A percentile compares a stretch with the other conserved stretches of the same genome.
These are phyloP conservation scores for Cordilura impudica DNA, from an alignment of 2,888 invertebrate genomes.

Conservation along the genomic window DNA sequence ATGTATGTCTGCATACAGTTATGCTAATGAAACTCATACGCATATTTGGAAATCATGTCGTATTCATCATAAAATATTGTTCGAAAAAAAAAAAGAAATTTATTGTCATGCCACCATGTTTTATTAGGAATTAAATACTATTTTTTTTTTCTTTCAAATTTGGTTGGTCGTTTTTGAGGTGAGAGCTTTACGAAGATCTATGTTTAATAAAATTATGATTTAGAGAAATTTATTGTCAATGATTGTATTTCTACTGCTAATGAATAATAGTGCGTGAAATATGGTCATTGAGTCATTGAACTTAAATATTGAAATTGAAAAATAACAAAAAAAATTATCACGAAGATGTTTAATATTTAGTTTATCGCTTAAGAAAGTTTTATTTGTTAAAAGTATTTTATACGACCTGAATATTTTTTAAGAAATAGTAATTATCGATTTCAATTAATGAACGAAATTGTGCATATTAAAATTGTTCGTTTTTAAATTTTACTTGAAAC, in stretches of 20 bases:
- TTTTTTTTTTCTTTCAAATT: slow-evolving; percentile 29
- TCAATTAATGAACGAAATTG: too few relatives aligned
- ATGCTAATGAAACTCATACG: slow-evolving; percentile 58
- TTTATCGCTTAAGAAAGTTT: too few relatives aligned
- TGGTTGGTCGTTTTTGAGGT: slow-evolving; percentile 29
- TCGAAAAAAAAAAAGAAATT: slow-evolving; percentile 53
- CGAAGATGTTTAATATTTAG: slow-evolving; percentile 45
- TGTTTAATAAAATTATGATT: slow-evolving; percentile 49
- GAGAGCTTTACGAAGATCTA: slow-evolving; percentile 56
- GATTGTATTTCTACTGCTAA: slow-evolving; percentile 16
- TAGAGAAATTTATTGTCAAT: slow-evolving; percentile 57
- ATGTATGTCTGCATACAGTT: slow-evolving; percentile 29
- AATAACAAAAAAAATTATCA: slow-evolving; percentile 8
- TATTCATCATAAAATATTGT: slow-evolving; percentile 52
- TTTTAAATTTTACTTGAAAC: too few relatives aligned
- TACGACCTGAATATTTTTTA: too few relatives aligned
- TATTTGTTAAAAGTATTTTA: too few relatives aligned
- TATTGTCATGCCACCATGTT: slow-evolving; percentile 59
- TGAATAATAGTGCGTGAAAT: slow-evolving; percentile 32
- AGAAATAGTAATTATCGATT: too few relatives aligned
- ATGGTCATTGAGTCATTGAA: slow-evolving; percentile 34
- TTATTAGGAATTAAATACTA: slow-evolving; percentile 43
- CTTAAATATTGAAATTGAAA: not conserved
- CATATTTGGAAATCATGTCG: slow-evolving; percentile 60
- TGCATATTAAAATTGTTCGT: too few relatives aligned